A percentile compares a stretch with the other conserved stretches of the same genome.
phyloP scores from a whole-genome alignment of 1,140 invertebrate genomes.

The Gonioctena quinquepunctata region DNA sequence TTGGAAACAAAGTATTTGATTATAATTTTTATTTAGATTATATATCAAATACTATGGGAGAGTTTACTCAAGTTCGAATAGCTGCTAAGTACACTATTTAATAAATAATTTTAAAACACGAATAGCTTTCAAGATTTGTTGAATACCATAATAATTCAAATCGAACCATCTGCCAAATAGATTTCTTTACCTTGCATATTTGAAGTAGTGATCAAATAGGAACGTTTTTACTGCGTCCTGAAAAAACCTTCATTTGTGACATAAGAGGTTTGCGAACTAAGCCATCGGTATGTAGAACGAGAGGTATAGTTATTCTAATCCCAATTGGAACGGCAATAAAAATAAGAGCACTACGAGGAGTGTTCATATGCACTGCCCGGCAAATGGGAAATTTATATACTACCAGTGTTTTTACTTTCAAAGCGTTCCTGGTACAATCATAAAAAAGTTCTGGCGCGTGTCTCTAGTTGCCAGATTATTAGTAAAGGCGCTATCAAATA shows the following conservation, averaged over 20 bases:
- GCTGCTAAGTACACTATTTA: neutral
- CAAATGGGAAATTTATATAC: no score
- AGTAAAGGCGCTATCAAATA: no score
- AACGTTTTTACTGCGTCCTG: neutral
- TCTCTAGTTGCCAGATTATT: no score
- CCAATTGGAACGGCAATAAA: no score
- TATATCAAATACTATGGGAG: neutral
- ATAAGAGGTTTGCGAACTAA: neutral
- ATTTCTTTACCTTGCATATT: neutral
- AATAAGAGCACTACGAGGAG: no score
- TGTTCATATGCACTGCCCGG: no score
- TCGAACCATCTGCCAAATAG: neutral
- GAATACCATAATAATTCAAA: neutral
- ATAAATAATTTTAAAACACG: neutral
- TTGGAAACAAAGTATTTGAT: no score
- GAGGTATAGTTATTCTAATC: no score
- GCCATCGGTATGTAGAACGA: neutral
- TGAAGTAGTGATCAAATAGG: neutral
- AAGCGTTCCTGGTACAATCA: no score
- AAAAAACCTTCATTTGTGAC: neutral
- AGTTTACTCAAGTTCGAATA: neutral
- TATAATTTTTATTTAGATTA: no score
- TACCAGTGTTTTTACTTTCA: no score
- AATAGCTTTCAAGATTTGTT: neutral
- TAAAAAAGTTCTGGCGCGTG: no score